These are phyloP conservation scores for Miniopterus natalensis DNA, from an alignment of 2,113 vertebrate species.

Conservation along the genomic window DNA sequence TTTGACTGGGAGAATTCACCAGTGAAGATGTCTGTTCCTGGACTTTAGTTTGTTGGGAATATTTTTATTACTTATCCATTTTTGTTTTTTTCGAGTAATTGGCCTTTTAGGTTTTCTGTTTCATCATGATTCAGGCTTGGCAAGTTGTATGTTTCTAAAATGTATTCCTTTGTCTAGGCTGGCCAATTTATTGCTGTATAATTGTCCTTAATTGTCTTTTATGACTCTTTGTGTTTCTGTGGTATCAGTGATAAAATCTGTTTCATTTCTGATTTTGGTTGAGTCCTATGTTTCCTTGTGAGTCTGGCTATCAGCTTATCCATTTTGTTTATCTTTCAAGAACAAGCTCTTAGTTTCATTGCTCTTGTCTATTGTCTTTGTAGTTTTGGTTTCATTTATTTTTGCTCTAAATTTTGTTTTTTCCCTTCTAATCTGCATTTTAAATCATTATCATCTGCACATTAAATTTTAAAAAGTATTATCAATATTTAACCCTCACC, in stretches of 20 bases:
- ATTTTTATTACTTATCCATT: neutral
- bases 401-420: neutral
- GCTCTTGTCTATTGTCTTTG: neutral
- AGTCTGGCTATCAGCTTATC: neutral
- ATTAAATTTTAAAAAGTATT: neutral
- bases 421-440: neutral
- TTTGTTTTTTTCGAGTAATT: neutral
- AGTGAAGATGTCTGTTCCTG: neutral
- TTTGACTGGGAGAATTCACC: neutral
- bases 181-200: neutral
- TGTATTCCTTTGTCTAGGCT: neutral
- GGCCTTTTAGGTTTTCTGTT: neutral
- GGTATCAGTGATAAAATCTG: neutral
- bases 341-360: neutral
- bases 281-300: neutral
- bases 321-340: neutral
- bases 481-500: neutral
- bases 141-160: neutral
- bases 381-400: neutral
- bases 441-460: neutral
- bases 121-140: neutral
- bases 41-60: neutral
- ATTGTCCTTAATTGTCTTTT: neutral
- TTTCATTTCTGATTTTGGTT: neutral
- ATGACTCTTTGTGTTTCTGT: neutral